Percentiles rank a stretch among this genome's conserved stretches.
Conservation (phyloP, 2,888 invertebrate genomes). For the Hypercompe scribonia region DNA sequence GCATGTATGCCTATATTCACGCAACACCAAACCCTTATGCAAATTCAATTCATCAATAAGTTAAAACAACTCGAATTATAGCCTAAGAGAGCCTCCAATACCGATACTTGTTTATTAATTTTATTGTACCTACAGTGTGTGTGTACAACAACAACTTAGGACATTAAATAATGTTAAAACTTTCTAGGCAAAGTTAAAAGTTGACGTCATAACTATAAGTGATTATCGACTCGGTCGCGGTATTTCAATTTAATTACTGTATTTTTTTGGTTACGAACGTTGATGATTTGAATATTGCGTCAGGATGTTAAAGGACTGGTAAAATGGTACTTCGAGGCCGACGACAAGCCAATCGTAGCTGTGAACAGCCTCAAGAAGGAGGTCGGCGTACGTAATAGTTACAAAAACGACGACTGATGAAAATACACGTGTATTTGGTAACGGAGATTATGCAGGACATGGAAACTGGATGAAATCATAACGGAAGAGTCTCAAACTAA, state of each 20-base stretch:
- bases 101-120: background rate
- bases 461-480: constrained; percentile 17
- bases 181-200: constrained; percentile 31
- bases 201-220: constrained; percentile 28
- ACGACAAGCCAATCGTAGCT: constrained; percentile 35
- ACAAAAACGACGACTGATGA: constrained; percentile 49
- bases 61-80: constrained; percentile 14
- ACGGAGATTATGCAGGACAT: constrained; percentile 25
- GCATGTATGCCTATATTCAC: constrained; percentile 54
- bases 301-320: constrained; percentile 34
- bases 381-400: constrained; percentile 49
- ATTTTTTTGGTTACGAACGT: constrained; percentile 35
- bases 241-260: constrained; percentile 41
- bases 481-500: constrained; percentile 20
- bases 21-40: constrained; percentile 50
- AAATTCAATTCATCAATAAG: constrained; percentile 46
- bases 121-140: background rate
- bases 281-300: constrained; percentile 40
- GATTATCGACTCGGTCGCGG: constrained; percentile 38
- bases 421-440: constrained; percentile 30
- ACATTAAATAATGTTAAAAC: constrained; percentile 10
- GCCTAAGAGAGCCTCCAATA: constrained; percentile 16
- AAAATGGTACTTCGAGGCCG: constrained; percentile 45
- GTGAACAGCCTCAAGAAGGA: constrained; percentile 53
- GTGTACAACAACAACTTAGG: background rate